A percentile compares a stretch with the other conserved stretches of the same genome.
phyloP scores from a whole-genome alignment of 2,888 invertebrate species.

The Rhingia rostrata region DNA sequence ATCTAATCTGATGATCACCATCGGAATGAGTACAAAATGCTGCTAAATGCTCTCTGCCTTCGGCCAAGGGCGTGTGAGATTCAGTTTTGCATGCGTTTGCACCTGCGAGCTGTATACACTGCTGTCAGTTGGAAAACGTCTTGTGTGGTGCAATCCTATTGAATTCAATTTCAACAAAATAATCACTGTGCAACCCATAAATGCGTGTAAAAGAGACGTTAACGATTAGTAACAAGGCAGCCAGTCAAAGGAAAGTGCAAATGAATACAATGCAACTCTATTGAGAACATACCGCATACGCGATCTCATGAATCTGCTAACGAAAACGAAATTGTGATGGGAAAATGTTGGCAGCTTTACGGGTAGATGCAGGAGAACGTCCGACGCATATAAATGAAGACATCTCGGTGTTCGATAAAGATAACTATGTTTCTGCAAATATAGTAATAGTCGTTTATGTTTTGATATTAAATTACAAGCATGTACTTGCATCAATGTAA shows the following conservation, averaged over 20 bases:
- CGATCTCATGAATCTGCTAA: conserved; percentile 23
- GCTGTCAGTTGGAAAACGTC: conserved; percentile 1
- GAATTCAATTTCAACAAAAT: conserved; percentile 18
- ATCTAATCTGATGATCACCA: conserved; percentile 63
- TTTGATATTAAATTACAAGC: too few relatives aligned
- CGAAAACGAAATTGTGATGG: conserved; percentile 27
- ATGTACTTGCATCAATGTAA: too few relatives aligned
- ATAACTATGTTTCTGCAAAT: too few relatives aligned
- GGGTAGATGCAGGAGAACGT: background rate
- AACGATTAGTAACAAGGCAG: conserved; percentile 28
- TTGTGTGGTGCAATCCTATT: conserved; percentile 16
- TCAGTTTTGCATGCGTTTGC: conserved; percentile 50
- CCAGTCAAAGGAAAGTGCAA: conserved; percentile 49
- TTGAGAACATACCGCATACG: conserved; percentile 32
- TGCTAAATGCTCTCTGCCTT: conserved; percentile 65
- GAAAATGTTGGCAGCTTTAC: background rate
- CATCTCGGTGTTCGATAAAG: too few relatives aligned
- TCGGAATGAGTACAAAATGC: conserved; percentile 64
- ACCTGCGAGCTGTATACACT: conserved; percentile 41
- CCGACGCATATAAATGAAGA: too few relatives aligned
- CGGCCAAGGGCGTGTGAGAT: conserved; percentile 71
- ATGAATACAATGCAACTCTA: conserved; percentile 31
- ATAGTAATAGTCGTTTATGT: too few relatives aligned
- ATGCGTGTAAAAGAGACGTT: conserved; percentile 29
- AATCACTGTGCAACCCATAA: conserved; percentile 11